Conservation (phyloP, 2,888 invertebrate genomes). For the Synergus itoensis region DNA sequence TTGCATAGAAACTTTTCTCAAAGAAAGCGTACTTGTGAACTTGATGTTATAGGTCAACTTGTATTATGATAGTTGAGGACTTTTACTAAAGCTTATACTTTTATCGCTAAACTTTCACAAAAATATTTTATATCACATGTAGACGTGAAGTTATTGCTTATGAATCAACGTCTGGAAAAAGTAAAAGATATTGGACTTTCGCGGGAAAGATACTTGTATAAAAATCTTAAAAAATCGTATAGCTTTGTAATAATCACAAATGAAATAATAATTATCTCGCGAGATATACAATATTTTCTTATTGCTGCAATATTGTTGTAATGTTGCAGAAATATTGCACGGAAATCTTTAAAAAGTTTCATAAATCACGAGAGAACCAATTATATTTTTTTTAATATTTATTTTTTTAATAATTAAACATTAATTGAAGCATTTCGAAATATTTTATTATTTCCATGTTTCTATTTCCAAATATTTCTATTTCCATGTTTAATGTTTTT, state of each 20-base stretch:
- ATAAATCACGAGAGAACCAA: too few relatives aligned
- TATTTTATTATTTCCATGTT: too few relatives aligned
- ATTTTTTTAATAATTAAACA: too few relatives aligned
- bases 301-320: too few relatives aligned
- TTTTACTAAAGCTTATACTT: slow-evolving; percentile 5
- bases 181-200: not conserved
- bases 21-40: not conserved
- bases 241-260: not conserved
- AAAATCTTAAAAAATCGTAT: not conserved
- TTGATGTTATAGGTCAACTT: slow-evolving; percentile 19
- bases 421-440: too few relatives aligned
- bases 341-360: too few relatives aligned
- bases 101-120: slow-evolving; percentile 12
- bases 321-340: too few relatives aligned
- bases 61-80: slow-evolving; percentile 19
- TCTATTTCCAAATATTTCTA: too few relatives aligned
- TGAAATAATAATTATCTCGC: not conserved
- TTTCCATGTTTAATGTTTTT: not conserved
- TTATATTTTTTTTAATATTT: too few relatives aligned
- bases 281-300: not conserved
- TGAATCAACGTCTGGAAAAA: not conserved
- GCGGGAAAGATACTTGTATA: not conserved
- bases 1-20: not conserved
- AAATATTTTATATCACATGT: not conserved
- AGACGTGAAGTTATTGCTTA: not conserved